Conservation (phyloP, 2,888 invertebrate genomes). For the Cephonodes hylas region DNA sequence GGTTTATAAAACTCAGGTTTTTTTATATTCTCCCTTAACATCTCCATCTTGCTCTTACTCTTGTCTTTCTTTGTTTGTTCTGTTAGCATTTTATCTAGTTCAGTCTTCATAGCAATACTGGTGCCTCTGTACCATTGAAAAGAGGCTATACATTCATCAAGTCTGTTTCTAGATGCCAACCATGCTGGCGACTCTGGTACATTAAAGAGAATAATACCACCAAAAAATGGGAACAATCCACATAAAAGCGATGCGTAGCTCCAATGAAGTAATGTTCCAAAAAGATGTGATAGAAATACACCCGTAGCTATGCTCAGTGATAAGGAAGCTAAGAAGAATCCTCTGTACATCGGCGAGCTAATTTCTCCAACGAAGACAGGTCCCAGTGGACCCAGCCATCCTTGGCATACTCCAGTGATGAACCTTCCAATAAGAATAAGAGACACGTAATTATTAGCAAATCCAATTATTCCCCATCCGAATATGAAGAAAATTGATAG, state of each 20-base stretch:
- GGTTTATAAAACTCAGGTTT: conserved; percentile 83
- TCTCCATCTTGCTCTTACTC: conserved; percentile 53
- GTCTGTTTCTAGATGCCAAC: conserved; percentile 82
- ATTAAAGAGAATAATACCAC: conserved; percentile 76
- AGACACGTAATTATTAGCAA: conserved; percentile 66
- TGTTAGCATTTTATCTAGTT: conserved; percentile 73
- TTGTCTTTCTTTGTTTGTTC: conserved; percentile 60
- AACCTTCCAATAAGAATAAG: conserved; percentile 79
- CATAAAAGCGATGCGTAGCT: conserved; percentile 79
- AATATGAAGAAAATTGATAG: conserved; percentile 75
- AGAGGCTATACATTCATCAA: conserved; percentile 80
- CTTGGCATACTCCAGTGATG: conserved; percentile 80
- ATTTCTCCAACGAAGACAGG: conserved; percentile 83
- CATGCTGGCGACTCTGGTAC: conserved; percentile 87
- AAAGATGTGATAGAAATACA: conserved; percentile 83
- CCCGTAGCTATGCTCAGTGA: conserved; percentile 84
- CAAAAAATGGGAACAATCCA: conserved; percentile 75
- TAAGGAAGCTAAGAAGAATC: conserved; percentile 82
- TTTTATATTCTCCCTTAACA: conserved; percentile 61
- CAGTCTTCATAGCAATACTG: conserved; percentile 65
- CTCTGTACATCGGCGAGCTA: conserved; percentile 82
- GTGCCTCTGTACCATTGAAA: conserved; percentile 83
- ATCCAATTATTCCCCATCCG: conserved; percentile 82
- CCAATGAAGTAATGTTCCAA: conserved; percentile 84
- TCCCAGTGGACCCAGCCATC: conserved; percentile 79